Base-by-base conservation (phyloP, 2,888 invertebrate species). In the Pyralis farinalis region DNA sequence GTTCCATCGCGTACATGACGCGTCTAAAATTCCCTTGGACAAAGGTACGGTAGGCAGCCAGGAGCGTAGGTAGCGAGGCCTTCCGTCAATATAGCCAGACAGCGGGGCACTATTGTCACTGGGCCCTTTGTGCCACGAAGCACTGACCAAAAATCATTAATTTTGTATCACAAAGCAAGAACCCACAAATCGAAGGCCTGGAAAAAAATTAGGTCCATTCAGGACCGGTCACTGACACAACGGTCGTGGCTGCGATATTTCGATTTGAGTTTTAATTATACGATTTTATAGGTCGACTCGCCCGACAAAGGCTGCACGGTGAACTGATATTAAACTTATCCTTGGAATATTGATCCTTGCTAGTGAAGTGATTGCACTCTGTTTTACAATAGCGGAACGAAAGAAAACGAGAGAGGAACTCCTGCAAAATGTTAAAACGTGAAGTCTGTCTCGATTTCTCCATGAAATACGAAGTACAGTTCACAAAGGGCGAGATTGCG, bases 71-170 rank as follows among this genome's bases (percentile, higher is more conserved):
- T 84, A 88, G 82, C 77, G 47, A 51, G 58, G 70, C 72, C 79
- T 78, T 75, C 83, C 81, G 83, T 85, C 82, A 80, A 85, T 88
- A 85, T 80, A 68, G 70, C 62, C 16, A 76, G 87, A 80, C 88
- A 85, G 87, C 88, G 85, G 88, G 88, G 64, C 79, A 78, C 86
- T 81, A 78, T 88, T 88, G 88, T 88, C 82, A 79, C 73, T 77
- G 63, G 41, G 35, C 35, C 77, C 67, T 77, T 87, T 86, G 85
- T 87, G 74, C 72, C 66, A 69, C 74, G 68, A 67, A 75, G 79
- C 77, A 74, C 82, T 83, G 85, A 80, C 86, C 81, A 81, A 82
- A 86, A 88, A 86, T 87, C 88, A 88, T 88, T 88, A 88, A 88
- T 88, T 87, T 83, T 80, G 71, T 78, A 85, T 74, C 85, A 86